Evolutionary conservation across 2,113 vertebrate genomes (phyloP).

Genomic region (Murina feae): DNA sequence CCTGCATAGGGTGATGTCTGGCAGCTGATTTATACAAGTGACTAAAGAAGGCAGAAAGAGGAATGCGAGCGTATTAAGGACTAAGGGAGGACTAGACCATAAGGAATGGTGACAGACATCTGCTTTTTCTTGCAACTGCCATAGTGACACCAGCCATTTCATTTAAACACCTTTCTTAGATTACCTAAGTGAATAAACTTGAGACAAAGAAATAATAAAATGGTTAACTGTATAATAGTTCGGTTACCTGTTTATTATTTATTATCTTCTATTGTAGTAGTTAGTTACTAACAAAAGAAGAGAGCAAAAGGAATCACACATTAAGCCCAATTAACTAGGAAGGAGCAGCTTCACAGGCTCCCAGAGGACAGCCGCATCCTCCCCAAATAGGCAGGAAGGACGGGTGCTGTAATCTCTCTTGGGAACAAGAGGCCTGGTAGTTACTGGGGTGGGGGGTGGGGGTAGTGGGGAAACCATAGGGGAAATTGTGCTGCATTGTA

Average conservation of each 20-base stretch:
- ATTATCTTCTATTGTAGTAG: not conserved
- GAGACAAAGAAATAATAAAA: not conserved
- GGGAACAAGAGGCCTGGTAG: not conserved
- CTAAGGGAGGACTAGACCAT: not conserved
- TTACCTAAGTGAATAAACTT: not conserved
- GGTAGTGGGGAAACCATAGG: not conserved
- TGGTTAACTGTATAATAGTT: not conserved
- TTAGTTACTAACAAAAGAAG: not conserved
- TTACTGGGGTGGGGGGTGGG: not conserved
- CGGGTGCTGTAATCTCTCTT: not conserved
- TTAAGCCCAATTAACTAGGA: not conserved
- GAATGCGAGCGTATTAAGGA: not conserved
- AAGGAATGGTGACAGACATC: not conserved
- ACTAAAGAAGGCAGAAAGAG: not conserved
- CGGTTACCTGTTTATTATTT: not conserved
- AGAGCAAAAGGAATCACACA: not conserved
- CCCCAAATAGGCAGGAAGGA: not conserved
- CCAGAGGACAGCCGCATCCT: not conserved
- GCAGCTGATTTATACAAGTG: slow-evolving; percentile 29
- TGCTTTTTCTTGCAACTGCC: not conserved
- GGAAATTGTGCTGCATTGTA: not conserved
- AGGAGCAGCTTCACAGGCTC: not conserved
- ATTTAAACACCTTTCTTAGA: not conserved
- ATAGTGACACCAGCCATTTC: fast-evolving
- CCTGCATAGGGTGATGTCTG: slow-evolving; percentile 12